phyloP scores from a whole-genome alignment of 2,888 invertebrate genomes.

The Carpatolechia fugitivella region DNA sequence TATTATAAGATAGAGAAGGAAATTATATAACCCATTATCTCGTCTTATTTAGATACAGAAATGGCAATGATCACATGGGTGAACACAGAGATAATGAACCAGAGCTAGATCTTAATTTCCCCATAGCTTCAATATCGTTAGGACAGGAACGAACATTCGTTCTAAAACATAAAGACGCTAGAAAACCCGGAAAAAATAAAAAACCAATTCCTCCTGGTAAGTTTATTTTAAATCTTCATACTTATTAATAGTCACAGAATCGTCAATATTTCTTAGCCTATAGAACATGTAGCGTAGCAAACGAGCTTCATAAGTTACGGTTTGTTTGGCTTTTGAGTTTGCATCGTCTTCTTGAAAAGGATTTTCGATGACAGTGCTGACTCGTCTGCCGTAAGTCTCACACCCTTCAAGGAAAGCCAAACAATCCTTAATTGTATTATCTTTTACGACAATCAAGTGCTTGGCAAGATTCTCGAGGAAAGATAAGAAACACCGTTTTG shows the following conservation, averaged over 20 bases:
- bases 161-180: constrained; percentile 79
- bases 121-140: constrained; percentile 84
- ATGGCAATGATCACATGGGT: constrained; percentile 84
- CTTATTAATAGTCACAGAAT: constrained; percentile 73
- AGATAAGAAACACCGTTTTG: constrained; percentile 97
- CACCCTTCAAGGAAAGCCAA: constrained; percentile 94
- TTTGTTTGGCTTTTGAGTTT: constrained; percentile 88
- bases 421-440: constrained; percentile 92
- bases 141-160: constrained; percentile 83
- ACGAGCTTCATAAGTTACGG: constrained; percentile 94
- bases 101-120: constrained; percentile 79
- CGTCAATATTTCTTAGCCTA: constrained; percentile 80
- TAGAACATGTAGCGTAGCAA: constrained; percentile 89
- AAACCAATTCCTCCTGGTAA: constrained; percentile 66
- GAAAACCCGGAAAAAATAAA: constrained; percentile 67
- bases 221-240: constrained; percentile 74
- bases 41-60: constrained; percentile 79
- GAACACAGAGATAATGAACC: constrained; percentile 86
- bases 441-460: constrained; percentile 92
- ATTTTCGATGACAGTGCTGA: constrained; percentile 90
- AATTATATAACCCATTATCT: background rate
- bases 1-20: background rate
- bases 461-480: constrained; percentile 94
- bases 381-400: constrained; percentile 90
- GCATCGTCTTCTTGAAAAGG: constrained; percentile 86